Conservation (phyloP, 2,888 invertebrate genomes). For the Xylocampa areola region DNA sequence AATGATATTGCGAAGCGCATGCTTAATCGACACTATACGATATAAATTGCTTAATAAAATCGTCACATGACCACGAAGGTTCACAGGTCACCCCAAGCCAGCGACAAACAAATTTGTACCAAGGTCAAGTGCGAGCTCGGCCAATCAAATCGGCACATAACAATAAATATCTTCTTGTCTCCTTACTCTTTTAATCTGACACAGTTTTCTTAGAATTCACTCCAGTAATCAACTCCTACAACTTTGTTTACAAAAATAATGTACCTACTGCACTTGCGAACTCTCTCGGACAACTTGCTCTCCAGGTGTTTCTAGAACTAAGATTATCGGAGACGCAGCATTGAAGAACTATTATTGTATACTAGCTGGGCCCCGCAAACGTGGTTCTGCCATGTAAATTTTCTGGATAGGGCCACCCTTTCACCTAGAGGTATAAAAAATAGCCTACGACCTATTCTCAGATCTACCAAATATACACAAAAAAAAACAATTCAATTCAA, state of each 20-base stretch:
- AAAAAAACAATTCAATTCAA: too few species aligned
- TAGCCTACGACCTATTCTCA: too few species aligned
- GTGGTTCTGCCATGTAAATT: too few species aligned
- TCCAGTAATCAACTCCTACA: neutral
- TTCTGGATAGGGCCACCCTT: too few species aligned
- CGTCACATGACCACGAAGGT: constrained; percentile 65
- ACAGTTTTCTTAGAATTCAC: constrained; percentile 6
- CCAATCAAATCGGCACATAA: constrained; percentile 63
- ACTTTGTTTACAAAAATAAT: constrained; percentile 3
- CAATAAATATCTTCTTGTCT: constrained; percentile 26
- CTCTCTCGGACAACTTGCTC: too few species aligned
- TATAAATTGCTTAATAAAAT: constrained; percentile 56
- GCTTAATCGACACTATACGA: constrained; percentile 50
- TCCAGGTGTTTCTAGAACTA: too few species aligned
- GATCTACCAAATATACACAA: too few species aligned
- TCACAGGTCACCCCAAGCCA: constrained; percentile 64
- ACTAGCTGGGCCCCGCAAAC: too few species aligned
- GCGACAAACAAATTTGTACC: constrained; percentile 73
- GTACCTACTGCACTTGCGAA: neutral
- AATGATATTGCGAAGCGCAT: constrained; percentile 55
- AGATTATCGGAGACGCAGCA: too few species aligned
- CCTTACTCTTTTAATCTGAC: constrained; percentile 5
- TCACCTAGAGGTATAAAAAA: too few species aligned
- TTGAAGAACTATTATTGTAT: too few species aligned
- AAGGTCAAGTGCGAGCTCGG: constrained; percentile 75